phyloP scores from a whole-genome alignment of 2,113 vertebrate species.

The Coregonus clupeaformis region DNA sequence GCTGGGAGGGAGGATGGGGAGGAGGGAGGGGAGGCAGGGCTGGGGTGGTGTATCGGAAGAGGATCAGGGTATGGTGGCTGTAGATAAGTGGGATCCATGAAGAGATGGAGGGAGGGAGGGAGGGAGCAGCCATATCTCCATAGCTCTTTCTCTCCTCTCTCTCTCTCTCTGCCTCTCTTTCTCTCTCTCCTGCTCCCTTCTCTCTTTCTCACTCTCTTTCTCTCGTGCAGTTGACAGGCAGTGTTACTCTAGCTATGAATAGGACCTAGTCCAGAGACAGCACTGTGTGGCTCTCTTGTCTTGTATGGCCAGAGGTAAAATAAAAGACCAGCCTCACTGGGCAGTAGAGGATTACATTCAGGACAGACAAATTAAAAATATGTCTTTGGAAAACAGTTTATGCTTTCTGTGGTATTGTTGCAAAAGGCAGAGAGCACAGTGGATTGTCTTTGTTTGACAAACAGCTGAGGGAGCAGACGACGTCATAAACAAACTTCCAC shows the following conservation, averaged over 20 bases:
- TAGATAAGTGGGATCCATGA: slow-evolving; percentile 2
- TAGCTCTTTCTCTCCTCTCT: background rate
- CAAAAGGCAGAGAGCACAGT: background rate
- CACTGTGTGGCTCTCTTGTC: background rate
- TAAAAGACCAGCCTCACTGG: no score
- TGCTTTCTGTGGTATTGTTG: background rate
- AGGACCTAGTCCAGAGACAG: background rate
- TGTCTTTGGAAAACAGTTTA: background rate
- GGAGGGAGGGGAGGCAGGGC: background rate
- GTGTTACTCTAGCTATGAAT: background rate
- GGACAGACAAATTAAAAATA: background rate
- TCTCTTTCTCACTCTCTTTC: no score
- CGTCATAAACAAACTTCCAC: no score
- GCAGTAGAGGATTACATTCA: no score
- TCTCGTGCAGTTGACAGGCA: background rate
- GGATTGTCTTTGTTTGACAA: background rate
- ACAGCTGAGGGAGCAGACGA: background rate
- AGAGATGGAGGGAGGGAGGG: no score
- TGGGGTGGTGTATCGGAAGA: background rate
- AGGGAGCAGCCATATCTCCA: background rate
- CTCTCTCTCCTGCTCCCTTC: no score
- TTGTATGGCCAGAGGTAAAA: background rate
- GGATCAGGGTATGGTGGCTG: slow-evolving; percentile 1
- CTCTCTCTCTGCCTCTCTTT: no score
- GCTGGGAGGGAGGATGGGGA: background rate